A percentile compares a stretch with the other conserved stretches of the same genome.
These are phyloP conservation scores for Boulengeromyrus knoepffleri DNA, from an alignment of 2,113 vertebrate species.

Conservation along the genomic window DNA sequence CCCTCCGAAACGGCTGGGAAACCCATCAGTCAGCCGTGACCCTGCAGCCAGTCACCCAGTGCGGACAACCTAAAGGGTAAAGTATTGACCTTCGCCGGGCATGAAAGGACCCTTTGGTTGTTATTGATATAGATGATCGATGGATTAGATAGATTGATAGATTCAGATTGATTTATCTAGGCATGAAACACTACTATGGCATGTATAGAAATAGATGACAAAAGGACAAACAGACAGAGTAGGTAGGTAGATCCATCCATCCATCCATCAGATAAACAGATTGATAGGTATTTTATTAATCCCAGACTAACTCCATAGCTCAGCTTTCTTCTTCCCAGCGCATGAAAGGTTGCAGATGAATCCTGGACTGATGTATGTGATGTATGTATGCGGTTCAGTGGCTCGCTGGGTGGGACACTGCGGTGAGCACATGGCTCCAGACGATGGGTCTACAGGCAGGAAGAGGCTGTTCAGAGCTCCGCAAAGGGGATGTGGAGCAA, in stretches of 20 bases:
- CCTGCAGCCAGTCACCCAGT: neutral
- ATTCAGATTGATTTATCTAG: neutral
- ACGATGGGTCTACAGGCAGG: constrained; percentile 1
- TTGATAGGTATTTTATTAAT: neutral
- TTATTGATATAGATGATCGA: neutral
- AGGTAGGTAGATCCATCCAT: neutral
- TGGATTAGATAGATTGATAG: neutral
- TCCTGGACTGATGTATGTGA: neutral
- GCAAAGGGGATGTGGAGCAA: neutral
- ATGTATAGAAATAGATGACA: neutral
- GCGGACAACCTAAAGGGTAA: neutral
- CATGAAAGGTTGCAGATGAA: neutral
- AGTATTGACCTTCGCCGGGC: neutral
- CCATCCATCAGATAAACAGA: neutral
- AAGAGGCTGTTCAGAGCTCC: neutral
- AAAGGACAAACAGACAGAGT: neutral
- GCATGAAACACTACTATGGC: neutral
- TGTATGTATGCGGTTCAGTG: neutral
- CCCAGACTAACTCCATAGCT: neutral
- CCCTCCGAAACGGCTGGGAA: neutral
- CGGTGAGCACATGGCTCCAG: constrained; percentile 13
- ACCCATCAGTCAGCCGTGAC: neutral
- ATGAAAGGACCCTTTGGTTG: neutral
- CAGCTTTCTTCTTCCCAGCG: neutral
- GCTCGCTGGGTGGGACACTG: constrained; percentile 1